Evolutionary conservation across 2,888 invertebrate species (phyloP), one percentile per base, ranked within the genome.

Genomic region (Listrodromus nycthemerus): DNA sequence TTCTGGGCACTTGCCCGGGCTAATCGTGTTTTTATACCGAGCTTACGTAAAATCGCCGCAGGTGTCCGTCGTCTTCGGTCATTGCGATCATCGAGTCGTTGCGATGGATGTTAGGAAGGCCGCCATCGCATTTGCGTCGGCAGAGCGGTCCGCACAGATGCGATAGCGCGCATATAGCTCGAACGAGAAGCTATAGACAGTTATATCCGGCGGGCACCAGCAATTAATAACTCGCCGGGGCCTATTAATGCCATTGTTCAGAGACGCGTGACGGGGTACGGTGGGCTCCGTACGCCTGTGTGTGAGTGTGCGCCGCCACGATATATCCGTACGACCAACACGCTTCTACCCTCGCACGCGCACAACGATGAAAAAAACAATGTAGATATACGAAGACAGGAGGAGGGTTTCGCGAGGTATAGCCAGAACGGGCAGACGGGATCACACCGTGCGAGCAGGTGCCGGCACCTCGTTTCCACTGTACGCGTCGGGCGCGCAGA

Each of bases 161-260:
- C 69, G 24, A 74, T 63, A 33, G 37, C 41, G 55, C 52, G 67
- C 58, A 70, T 55, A 61, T 63, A 70, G 65, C 70, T 52, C 55
- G 81, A 78, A 84, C 81, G 75, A 82, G 90, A 87, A 88, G 90
- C 91, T 92, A 92, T 92, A 91, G 92, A 92, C 92, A 90, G 90
- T 92, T 91, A 92, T 91, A 92, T 92, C 93, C 93, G 93, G 93
- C 91, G 92, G 90, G 90, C 88, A 92, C 89, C 89, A 91, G 91
- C 92, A 92, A 93, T 93, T 93, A 93, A 93, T 92, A 92, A 93
- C 92, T 92, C 92, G 90, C 89, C 91, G 89, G 91, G 88, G 91
- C 92, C 92, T 91, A 92, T 93, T 92, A 92, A 93, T 93, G 92
- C 92, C 91, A 93, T 92, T 93, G 92, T 92, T 92, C 93, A 93